Evolutionary conservation across 2,888 invertebrate genomes (phyloP).

Genomic region (Pandemis cinnamomeana): DNA sequence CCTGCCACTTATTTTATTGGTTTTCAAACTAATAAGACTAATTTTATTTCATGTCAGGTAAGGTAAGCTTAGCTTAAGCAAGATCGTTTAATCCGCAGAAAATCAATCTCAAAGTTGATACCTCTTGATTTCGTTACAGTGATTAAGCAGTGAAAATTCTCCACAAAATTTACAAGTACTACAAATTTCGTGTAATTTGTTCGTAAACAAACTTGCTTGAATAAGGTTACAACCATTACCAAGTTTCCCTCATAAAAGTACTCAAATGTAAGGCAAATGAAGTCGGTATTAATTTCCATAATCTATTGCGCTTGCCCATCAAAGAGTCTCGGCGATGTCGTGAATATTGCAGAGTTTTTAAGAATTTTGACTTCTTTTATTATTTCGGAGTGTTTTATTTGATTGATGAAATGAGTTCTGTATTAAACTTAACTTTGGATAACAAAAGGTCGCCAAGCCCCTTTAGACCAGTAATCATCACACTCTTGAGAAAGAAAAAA

Average conservation of each 20-base stretch:
- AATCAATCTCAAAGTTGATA: conserved; percentile 15
- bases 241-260: conserved; percentile 45
- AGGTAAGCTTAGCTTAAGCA: background rate
- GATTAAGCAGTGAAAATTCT: conserved; percentile 37
- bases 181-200: conserved; percentile 49
- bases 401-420: conserved; percentile 1
- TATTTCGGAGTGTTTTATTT: conserved; percentile 13
- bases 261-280: conserved; percentile 33
- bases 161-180: conserved; percentile 52
- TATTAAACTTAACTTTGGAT: background rate
- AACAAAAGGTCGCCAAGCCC: too few relatives aligned
- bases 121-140: conserved; percentile 21
- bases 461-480: too few relatives aligned
- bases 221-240: conserved; percentile 48
- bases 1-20: too few relatives aligned
- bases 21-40: too few relatives aligned
- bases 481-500: too few relatives aligned
- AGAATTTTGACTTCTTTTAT: conserved; percentile 25
- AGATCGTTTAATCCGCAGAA: background rate
- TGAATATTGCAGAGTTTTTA: conserved; percentile 24
- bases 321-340: conserved; percentile 14
- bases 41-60: too few relatives aligned
- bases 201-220: conserved; percentile 47
- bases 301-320: conserved; percentile 28
- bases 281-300: conserved; percentile 37